Base-by-base conservation (phyloP, 2,888 invertebrate species). In the Prosopocoilus inquinatus region DNA sequence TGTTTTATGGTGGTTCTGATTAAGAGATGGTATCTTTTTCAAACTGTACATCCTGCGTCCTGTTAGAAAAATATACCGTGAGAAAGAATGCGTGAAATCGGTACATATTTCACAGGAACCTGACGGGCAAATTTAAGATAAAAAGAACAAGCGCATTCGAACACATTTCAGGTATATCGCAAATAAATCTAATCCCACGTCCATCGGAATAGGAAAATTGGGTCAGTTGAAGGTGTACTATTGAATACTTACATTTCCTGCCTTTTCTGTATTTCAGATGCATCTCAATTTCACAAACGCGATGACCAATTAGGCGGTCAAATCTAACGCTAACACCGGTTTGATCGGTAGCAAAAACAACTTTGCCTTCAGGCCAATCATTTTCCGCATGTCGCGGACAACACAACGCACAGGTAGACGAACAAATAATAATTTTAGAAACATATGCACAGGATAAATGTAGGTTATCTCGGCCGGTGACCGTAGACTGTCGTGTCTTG, bases 401-500 rank as follows among this genome's bases (percentile, higher is more conserved):
- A 15, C 41, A 16, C 43, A 53, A 48, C 9, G 48, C 43, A 8
- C 48, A 45, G 43, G 47, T 47, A 53, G 44, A 58, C 55, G 58
- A 39, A 44, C 53, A 64, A 64, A 62, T 43, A 44, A 53, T 43
- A 51, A 60, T 64, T 64, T 60, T 50, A 55, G 56, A 60, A 66
- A 60, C 66, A 67, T 65, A 61, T 67, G 67, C 59, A 59, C 62
- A 36, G 28, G 32, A 53, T 58, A 61, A 64, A 65, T 65, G 63
- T 65, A 61, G 67, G 65, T 65, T 65, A 64, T 55, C 61, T 59
- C 60, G 67, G 66, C 64, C 67, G 66, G 66, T 66, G 67, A 67
- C 66, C 65, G 66, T 54, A 58, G 65, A 63, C 61, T 65, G 67
- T 61, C 62, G 64, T 65, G 63, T 57, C 60, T 48, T 60, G 64